Evolutionary conservation across 2,113 vertebrate genomes (phyloP).

Genomic region (Macheiramphus alcinus): DNA sequence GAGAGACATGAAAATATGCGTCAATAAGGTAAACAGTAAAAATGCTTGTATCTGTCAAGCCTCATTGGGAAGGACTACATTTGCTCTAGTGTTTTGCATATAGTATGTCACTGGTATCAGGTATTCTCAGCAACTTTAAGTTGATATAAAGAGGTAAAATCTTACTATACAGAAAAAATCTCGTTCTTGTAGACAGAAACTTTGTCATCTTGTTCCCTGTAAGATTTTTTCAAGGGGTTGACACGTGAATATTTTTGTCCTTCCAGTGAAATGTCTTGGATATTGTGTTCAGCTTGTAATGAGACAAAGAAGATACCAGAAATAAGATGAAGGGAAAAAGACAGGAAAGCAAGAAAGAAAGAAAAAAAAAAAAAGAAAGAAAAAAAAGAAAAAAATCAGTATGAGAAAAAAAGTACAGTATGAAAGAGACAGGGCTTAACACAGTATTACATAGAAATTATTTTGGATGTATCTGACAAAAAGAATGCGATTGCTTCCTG

Average conservation of each 20-base stretch:
- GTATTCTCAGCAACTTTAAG: not conserved
- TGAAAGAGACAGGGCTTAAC: not conserved
- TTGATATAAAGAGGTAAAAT: not conserved
- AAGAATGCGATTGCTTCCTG: not conserved
- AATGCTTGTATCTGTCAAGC: not conserved
- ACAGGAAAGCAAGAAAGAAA: not conserved
- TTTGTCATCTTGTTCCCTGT: not conserved
- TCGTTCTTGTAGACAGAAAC: not conserved
- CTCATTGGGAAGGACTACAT: not conserved
- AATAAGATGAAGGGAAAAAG: not conserved
- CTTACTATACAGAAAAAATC: not conserved
- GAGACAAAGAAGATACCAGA: not conserved
- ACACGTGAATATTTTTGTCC: not conserved
- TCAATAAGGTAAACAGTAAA: not conserved
- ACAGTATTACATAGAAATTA: not conserved
- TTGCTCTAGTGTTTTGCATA: not conserved
- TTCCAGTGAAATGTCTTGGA: not conserved
- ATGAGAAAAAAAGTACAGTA: not conserved
- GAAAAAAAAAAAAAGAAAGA: not conserved
- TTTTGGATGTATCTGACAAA: not conserved
- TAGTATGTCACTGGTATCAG: not conserved
- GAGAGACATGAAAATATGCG: not conserved
- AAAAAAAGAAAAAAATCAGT: not conserved
- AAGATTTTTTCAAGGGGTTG: not conserved
- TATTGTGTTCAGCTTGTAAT: not conserved